Percentiles rank a stretch among this genome's conserved stretches.
Evolutionary conservation across 2,888 invertebrate genomes (phyloP).

Genomic region (Timema cristinae): DNA sequence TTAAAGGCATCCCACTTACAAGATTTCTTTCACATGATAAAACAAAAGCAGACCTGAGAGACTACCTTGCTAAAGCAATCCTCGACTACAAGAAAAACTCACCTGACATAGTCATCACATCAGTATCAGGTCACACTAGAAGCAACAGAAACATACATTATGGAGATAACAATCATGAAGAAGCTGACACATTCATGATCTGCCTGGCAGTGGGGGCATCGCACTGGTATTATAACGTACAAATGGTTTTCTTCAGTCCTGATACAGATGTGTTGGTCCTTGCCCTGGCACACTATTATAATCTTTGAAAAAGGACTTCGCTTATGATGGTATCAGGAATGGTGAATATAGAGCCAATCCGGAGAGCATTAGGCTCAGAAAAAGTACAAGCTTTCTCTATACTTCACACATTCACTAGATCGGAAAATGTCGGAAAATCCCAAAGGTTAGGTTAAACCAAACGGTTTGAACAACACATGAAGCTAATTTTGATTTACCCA

Average conservation of each 20-base stretch:
- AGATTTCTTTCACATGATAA: too few species aligned
- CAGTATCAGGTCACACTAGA: too few species aligned
- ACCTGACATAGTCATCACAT: too few species aligned
- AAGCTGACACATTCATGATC: neutral
- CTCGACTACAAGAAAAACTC: too few species aligned
- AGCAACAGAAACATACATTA: neutral
- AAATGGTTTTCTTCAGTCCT: neutral
- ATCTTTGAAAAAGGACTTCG: neutral
- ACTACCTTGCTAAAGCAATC: too few species aligned
- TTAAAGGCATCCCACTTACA: too few species aligned
- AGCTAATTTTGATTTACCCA: neutral
- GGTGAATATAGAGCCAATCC: neutral
- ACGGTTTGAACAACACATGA: neutral
- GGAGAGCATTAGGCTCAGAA: neutral
- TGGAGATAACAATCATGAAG: neutral
- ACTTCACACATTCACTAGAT: neutral
- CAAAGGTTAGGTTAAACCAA: neutral
- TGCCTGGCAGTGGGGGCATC: neutral
- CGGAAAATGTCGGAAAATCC: conserved; percentile 3
- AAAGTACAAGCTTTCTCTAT: neutral
- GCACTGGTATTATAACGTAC: neutral
- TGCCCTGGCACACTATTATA: neutral
- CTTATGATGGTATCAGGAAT: neutral
- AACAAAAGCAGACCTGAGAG: too few species aligned
- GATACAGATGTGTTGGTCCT: neutral